Percentiles rank a stretch among this genome's conserved stretches.
Evolutionary conservation across 2,797 vertebrate genomes (phyloP).

Genomic region (Sandelia bainsii): DNA sequence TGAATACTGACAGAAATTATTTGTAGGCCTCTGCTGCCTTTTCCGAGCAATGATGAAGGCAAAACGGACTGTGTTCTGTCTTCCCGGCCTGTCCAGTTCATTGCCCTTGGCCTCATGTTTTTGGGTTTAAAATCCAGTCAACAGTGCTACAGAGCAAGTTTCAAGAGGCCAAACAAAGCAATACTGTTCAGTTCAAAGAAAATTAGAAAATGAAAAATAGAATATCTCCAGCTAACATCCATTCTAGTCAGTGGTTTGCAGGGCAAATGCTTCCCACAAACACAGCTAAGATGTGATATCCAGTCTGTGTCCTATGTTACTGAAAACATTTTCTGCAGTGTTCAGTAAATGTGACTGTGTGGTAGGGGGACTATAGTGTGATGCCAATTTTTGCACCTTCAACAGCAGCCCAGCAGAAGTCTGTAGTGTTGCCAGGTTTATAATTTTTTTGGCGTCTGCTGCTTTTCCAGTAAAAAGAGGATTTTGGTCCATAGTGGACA

Average conservation of each 20-base stretch:
- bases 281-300: slow-evolving; percentile 27
- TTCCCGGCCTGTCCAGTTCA: slow-evolving; percentile 47
- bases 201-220: slow-evolving; percentile 2
- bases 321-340: slow-evolving; percentile 24
- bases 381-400: slow-evolving; percentile 68
- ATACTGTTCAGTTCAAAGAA: slow-evolving; percentile 31
- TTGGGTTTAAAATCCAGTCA: slow-evolving; percentile 50
- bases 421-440: slow-evolving; percentile 54
- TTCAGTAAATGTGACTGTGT: slow-evolving; percentile 5
- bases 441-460: slow-evolving; percentile 42
- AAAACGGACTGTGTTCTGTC: slow-evolving; percentile 42
- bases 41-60: slow-evolving; percentile 53
- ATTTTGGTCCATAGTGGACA: slow-evolving; percentile 39
- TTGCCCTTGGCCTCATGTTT: slow-evolving; percentile 52
- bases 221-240: slow-evolving; percentile 10
- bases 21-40: slow-evolving; percentile 37
- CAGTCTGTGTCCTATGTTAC: not conserved
- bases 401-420: slow-evolving; percentile 50
- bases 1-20: slow-evolving; percentile 39
- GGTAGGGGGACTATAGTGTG: not conserved
- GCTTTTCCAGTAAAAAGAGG: slow-evolving; percentile 25
- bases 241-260: slow-evolving; percentile 11
- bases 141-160: slow-evolving; percentile 13
- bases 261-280: slow-evolving; percentile 32
- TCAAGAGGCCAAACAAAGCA: slow-evolving; percentile 58